A percentile compares a stretch with the other conserved stretches of the same genome.
These are phyloP conservation scores for Drosophila pruinosa DNA, from an alignment of 1,140 invertebrate species.

Conservation along the genomic window DNA sequence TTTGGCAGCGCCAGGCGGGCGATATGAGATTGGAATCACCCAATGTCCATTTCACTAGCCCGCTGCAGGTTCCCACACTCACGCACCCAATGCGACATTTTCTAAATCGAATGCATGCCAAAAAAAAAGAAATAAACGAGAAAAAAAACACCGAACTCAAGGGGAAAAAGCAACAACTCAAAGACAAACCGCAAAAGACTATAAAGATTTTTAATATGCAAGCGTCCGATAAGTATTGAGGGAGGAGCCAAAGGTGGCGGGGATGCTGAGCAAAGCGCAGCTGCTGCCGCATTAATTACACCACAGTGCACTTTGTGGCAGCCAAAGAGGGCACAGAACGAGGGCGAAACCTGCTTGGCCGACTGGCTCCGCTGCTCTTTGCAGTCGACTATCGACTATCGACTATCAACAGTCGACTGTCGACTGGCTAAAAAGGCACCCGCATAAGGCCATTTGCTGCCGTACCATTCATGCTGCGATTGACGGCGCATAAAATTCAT, in stretches of 20 bases:
- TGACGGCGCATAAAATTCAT: slow-evolving; percentile 68
- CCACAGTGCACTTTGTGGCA: slow-evolving; percentile 40
- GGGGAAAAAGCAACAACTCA: slow-evolving; percentile 53
- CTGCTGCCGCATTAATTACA: slow-evolving; percentile 80
- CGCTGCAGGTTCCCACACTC: slow-evolving; percentile 61
- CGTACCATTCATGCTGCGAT: slow-evolving; percentile 57
- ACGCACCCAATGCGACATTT: slow-evolving; percentile 63
- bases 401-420: background rate
- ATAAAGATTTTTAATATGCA: slow-evolving; percentile 80
- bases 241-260: background rate
- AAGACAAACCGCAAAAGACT: slow-evolving; percentile 80
- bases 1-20: slow-evolving; percentile 63
- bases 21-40: slow-evolving; percentile 67
- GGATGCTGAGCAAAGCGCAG: slow-evolving; percentile 62
- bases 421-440: slow-evolving; percentile 46
- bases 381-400: no score
- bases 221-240: slow-evolving; percentile 66
- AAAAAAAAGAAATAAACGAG: slow-evolving; percentile 31
- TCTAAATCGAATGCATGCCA: slow-evolving; percentile 67
- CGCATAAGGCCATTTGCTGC: slow-evolving; percentile 56
- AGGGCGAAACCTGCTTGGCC: slow-evolving; percentile 62
- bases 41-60: slow-evolving; percentile 55
- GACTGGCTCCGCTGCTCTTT: slow-evolving; percentile 28
- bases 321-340: background rate
- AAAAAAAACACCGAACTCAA: background rate